Base-by-base conservation (phyloP, 1,140 invertebrate species). In the Drosophila busckii region DNA sequence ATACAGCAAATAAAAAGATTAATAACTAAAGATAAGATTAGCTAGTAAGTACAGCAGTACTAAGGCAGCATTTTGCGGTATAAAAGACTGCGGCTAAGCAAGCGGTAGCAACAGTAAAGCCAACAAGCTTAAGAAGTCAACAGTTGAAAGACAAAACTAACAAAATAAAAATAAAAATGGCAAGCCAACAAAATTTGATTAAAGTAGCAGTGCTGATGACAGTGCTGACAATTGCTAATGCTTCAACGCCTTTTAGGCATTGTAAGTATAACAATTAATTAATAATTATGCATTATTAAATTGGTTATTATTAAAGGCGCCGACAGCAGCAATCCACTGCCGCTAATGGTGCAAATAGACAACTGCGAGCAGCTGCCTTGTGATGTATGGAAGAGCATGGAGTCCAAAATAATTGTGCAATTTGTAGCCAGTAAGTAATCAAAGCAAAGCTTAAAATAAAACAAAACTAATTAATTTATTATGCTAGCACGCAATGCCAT, bases 371-470 rank as follows among this genome's bases (percentile, higher is more conserved):
- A 35, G 15, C 7, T 68, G 31, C 84, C 84, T 5, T 86, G 84
- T 16, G 66, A 73, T 16, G 9, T 86, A 5, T 60, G 46, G 53
- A 80, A 70, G 45, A 76, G 69, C 5, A 22, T 19, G 2, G 53
- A 67, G 5, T 42, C 63, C 15, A 71, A 53, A 9, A 84, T 86
- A 7, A 53, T 59, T 9, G 67, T 85, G 4, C 80, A 86, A 20
- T 86, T 86, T 55, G 71, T 86, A n/a, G 71, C 73, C 19, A 80
- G 80, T 84, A 26, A 75, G 80, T 80, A n/a, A 0, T 3, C 8
- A 13, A 0, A 9, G 2, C 9, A 7, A 13, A 2, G 2, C n/a
- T 7, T 5, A 23, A 17, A 2, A 16, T 16, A 1, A 8, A 8
- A 29, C 0, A 15, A 15, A 29, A 22, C 16, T 42, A 40, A 28